Conservation (phyloP, 2,113 vertebrate genomes). For the Embiotoca jacksoni region DNA sequence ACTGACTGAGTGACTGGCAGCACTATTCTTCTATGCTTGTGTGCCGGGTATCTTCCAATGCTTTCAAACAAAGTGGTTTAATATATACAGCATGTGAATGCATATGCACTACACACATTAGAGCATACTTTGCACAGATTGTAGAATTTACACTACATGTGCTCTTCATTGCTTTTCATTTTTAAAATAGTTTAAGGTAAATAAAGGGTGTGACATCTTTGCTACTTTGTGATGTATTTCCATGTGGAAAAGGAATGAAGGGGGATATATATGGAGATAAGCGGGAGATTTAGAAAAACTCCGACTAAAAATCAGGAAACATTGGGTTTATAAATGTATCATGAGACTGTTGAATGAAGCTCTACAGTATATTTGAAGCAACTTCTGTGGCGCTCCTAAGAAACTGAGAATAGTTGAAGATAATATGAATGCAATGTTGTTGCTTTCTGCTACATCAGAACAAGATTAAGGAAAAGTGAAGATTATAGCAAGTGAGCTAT, state of each 20-base stretch:
- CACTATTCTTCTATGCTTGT: conserved; percentile 58
- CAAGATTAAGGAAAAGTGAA: too few relatives aligned
- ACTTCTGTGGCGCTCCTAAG: background rate
- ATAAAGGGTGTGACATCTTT: background rate
- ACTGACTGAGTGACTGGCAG: conserved; percentile 69
- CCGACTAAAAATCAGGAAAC: too few relatives aligned
- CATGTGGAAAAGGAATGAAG: too few relatives aligned
- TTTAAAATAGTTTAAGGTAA: background rate
- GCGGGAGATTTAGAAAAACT: background rate
- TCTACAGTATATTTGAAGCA: background rate
- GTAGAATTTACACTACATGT: background rate
- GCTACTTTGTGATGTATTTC: too few relatives aligned
- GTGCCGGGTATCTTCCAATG: conserved; percentile 29
- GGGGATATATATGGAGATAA: background rate
- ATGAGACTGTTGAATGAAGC: too few relatives aligned
- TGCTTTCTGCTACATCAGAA: background rate
- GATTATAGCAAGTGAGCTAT: too few relatives aligned
- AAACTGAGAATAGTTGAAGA: background rate
- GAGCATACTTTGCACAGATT: background rate
- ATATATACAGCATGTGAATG: background rate
- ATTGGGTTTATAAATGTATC: background rate
- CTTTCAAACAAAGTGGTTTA: conserved; percentile 40
- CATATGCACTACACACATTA: conserved; percentile 1
- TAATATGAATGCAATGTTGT: background rate
- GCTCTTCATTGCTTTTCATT: background rate